phyloP scores from a whole-genome alignment of 2,888 invertebrate species.

The Sycophila texana region DNA sequence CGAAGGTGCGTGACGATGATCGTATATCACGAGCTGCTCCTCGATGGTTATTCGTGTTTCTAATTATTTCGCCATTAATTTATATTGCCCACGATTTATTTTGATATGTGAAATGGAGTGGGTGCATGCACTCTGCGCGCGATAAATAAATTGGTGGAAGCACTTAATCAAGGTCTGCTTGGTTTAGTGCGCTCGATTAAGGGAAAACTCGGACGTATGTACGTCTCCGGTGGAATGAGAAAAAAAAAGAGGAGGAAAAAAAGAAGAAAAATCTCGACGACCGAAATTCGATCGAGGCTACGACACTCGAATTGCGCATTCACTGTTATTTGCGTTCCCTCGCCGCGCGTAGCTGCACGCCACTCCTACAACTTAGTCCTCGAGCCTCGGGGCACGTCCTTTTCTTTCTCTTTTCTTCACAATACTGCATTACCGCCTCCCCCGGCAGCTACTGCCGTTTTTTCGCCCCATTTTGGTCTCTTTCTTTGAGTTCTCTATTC shows the following conservation, averaged over 20 bases:
- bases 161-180: too few relatives aligned
- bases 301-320: slow-evolving; percentile 30
- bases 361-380: slow-evolving; percentile 62
- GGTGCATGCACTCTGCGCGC: too few relatives aligned
- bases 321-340: slow-evolving; percentile 60
- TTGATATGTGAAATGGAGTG: too few relatives aligned
- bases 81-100: too few relatives aligned
- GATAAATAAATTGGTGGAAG: too few relatives aligned
- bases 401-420: slow-evolving; percentile 50
- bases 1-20: too few relatives aligned
- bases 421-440: slow-evolving; percentile 67
- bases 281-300: slow-evolving; percentile 49
- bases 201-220: too few relatives aligned
- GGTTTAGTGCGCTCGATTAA: too few relatives aligned
- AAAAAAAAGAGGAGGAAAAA: background rate
- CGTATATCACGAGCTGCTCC: background rate
- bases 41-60: background rate
- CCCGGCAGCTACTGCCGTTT: slow-evolving; percentile 4
- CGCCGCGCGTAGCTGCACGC: slow-evolving; percentile 60
- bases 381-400: slow-evolving; percentile 63
- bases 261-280: slow-evolving; percentile 3
- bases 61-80: too few relatives aligned
- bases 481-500: too few relatives aligned
- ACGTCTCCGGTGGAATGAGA: too few relatives aligned
- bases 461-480: background rate